Percentiles rank a stretch among this genome's conserved stretches.
These are phyloP conservation scores for Notospermus geniculatus DNA, from an alignment of 1,140 invertebrate species.

Conservation along the genomic window DNA sequence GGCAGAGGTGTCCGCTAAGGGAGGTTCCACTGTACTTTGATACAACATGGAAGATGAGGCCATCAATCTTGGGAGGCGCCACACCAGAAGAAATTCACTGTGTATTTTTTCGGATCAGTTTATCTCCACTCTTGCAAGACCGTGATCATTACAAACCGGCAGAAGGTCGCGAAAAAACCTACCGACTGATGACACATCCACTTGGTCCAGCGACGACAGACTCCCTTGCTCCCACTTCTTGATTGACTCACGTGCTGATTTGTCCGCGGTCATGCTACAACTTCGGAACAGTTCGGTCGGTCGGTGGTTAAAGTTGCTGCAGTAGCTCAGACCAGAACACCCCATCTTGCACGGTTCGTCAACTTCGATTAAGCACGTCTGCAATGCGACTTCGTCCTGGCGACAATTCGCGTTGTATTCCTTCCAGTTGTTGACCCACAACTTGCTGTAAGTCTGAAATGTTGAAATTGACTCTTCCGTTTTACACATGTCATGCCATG, in stretches of 20 bases:
- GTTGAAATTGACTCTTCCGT: background rate
- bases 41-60: too few species aligned
- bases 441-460: constrained; percentile 69
- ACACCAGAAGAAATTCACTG: too few species aligned
- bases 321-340: constrained; percentile 75
- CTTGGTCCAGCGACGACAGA: background rate
- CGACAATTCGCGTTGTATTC: constrained; percentile 76
- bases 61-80: too few species aligned
- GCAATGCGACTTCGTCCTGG: constrained; percentile 68
- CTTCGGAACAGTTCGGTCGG: constrained; percentile 76
- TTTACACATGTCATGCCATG: background rate
- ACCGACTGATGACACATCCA: constrained; percentile 1
- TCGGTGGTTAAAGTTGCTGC: constrained; percentile 76
- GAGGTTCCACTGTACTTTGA: too few species aligned
- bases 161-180: background rate
- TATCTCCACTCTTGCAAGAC: too few species aligned
- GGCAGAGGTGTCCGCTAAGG: too few species aligned
- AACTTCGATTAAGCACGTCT: constrained; percentile 68
- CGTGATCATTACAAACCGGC: too few species aligned
- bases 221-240: constrained; percentile 59
- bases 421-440: constrained; percentile 73
- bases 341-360: constrained; percentile 80
- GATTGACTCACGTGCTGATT: constrained; percentile 64
- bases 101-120: too few species aligned
- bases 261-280: constrained; percentile 65